These are phyloP conservation scores for Tholera decimalis DNA, from an alignment of 2,888 invertebrate species.

Conservation along the genomic window DNA sequence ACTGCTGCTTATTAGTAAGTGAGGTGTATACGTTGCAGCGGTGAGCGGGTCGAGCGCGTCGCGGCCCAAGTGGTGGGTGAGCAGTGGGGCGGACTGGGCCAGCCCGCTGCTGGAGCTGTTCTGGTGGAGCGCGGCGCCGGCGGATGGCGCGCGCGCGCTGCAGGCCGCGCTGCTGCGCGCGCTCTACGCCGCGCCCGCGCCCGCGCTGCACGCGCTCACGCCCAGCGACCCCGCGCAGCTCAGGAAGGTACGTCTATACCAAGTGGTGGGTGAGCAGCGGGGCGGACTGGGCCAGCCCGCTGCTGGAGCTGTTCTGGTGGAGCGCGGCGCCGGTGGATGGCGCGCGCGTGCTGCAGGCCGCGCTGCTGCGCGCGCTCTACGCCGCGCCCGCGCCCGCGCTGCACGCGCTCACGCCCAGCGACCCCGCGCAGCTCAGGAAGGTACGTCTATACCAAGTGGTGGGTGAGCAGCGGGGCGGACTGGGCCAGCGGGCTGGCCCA, in stretches of 20 bases:
- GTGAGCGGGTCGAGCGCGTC: slow-evolving; percentile 68
- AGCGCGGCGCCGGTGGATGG: slow-evolving; percentile 74
- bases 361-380: slow-evolving; percentile 81
- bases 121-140: slow-evolving; percentile 82
- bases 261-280: slow-evolving; percentile 79
- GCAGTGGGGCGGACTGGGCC: slow-evolving; percentile 77
- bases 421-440: slow-evolving; percentile 80
- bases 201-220: slow-evolving; percentile 76
- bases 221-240: slow-evolving; percentile 77
- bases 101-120: slow-evolving; percentile 80
- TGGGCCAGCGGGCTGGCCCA: too few relatives aligned
- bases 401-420: slow-evolving; percentile 76
- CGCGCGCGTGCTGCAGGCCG: slow-evolving; percentile 76
- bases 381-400: slow-evolving; percentile 78
- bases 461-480: too few relatives aligned
- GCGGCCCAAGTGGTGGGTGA: slow-evolving; percentile 79
- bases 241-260: slow-evolving; percentile 76
- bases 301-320: slow-evolving; percentile 86
- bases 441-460: slow-evolving; percentile 59
- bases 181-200: slow-evolving; percentile 80
- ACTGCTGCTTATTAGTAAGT: too few relatives aligned
- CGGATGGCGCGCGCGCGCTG: slow-evolving; percentile 72
- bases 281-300: slow-evolving; percentile 77
- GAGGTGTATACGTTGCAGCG: slow-evolving; percentile 72
- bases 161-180: slow-evolving; percentile 80